Evolutionary conservation across 2,797 vertebrate species (phyloP).

Genomic region (Pagetopsis macropterus): DNA sequence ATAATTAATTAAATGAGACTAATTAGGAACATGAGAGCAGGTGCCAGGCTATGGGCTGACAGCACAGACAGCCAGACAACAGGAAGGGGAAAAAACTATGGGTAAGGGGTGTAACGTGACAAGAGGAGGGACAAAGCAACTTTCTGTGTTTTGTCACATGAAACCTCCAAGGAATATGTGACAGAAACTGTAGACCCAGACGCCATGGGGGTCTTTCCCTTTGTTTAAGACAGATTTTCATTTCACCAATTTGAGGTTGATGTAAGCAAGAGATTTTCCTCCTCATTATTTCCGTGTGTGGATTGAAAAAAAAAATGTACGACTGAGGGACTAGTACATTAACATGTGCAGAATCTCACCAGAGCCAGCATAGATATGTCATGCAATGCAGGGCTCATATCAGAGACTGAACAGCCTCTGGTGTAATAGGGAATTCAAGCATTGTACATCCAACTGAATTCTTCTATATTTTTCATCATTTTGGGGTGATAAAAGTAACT

Average conservation of each 20-base stretch:
- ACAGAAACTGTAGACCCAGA: conserved; percentile 83
- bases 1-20: conserved; percentile 91
- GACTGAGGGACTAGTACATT: conserved; percentile 35
- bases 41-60: conserved; percentile 89
- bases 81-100: conserved; percentile 74
- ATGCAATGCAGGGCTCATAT: not conserved
- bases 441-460: not conserved
- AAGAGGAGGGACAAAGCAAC: conserved; percentile 87
- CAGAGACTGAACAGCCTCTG: conserved; percentile 12
- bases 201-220: conserved; percentile 81
- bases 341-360: conserved; percentile 41
- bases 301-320: conserved; percentile 49
- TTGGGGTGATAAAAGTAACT: conserved; percentile 18
- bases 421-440: conserved; percentile 1
- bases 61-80: conserved; percentile 86
- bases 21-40: conserved; percentile 92
- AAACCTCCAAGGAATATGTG: conserved; percentile 88
- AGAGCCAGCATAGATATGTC: conserved; percentile 42
- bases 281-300: conserved; percentile 77
- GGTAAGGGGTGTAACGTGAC: conserved; percentile 86
- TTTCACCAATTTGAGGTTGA: conserved; percentile 81
- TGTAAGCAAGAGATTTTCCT: conserved; percentile 79
- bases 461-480: not conserved
- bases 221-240: conserved; percentile 83
- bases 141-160: conserved; percentile 89